phyloP scores from a whole-genome alignment of 1,140 invertebrate genomes.

The Neomicropteryx cornuta region DNA sequence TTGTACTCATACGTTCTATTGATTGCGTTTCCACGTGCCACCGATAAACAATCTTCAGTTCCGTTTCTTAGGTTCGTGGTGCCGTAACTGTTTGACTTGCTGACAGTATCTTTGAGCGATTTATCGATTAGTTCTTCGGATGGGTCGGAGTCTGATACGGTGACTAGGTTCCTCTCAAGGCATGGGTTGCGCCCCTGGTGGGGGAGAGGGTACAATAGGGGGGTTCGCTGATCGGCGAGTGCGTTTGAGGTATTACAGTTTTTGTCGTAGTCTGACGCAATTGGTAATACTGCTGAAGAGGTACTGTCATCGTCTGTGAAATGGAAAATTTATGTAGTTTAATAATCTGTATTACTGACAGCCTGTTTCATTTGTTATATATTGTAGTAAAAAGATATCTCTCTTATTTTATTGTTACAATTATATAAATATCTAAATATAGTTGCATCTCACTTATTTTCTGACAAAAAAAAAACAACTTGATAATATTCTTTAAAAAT shows the following conservation, averaged over 20 bases:
- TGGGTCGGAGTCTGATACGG: conserved; percentile 34
- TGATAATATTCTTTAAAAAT: too few species aligned
- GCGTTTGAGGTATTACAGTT: conserved; percentile 16
- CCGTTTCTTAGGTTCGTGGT: conserved; percentile 16
- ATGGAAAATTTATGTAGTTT: too few species aligned
- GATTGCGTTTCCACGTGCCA: conserved; percentile 20
- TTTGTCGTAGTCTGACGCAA: too few species aligned
- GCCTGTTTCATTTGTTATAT: too few species aligned
- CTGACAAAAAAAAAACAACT: too few species aligned
- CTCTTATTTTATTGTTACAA: too few species aligned
- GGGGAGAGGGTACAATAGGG: conserved; percentile 49
- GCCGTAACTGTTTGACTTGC: conserved; percentile 28
- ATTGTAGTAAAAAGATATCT: too few species aligned
- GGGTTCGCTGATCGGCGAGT: conserved; percentile 26
- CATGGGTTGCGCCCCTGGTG: conserved; percentile 85
- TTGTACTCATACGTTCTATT: conserved; percentile 14
- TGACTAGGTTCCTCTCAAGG: conserved; percentile 72
- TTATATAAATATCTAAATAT: too few species aligned
- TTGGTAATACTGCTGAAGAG: too few species aligned
- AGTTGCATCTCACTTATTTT: too few species aligned
- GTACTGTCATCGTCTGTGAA: too few species aligned
- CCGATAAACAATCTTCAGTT: conserved; percentile 25
- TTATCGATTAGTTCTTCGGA: conserved; percentile 62
- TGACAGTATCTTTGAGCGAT: conserved; percentile 46
- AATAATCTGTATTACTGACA: too few species aligned